Conservation (phyloP, 2,888 invertebrate genomes). For the Stenolophus ochropezus region DNA sequence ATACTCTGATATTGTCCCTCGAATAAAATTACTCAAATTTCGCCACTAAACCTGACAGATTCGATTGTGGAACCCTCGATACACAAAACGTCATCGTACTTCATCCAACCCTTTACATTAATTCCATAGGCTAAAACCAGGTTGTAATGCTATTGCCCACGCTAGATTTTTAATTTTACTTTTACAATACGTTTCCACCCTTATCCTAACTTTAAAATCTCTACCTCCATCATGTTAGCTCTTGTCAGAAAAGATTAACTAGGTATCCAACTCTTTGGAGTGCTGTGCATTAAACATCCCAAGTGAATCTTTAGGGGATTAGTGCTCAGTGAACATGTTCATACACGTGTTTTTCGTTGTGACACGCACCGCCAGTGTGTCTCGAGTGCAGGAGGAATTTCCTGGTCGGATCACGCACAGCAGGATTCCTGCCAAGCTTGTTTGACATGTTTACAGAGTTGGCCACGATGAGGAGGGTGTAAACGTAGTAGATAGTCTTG, state of each 20-base stretch:
- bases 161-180: too few species aligned
- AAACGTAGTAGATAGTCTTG: not conserved
- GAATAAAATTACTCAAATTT: too few species aligned
- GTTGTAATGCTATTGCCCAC: too few species aligned
- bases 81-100: too few species aligned
- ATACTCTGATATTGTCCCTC: too few species aligned
- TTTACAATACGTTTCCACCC: too few species aligned
- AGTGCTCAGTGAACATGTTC: not conserved
- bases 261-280: not conserved
- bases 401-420: not conserved
- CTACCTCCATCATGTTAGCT: not conserved
- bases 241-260: slow-evolving; percentile 3
- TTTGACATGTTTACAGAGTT: not conserved
- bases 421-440: not conserved
- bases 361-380: not conserved
- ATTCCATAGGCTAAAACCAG: too few species aligned
- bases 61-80: too few species aligned
- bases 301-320: not conserved
- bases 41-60: too few species aligned
- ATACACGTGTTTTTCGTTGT: not conserved
- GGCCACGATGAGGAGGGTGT: not conserved
- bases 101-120: too few species aligned
- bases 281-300: not conserved
- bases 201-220: not conserved
- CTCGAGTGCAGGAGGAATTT: not conserved